phyloP scores from a whole-genome alignment of 1,140 invertebrate genomes.

The Dufourea novaeangliae region DNA sequence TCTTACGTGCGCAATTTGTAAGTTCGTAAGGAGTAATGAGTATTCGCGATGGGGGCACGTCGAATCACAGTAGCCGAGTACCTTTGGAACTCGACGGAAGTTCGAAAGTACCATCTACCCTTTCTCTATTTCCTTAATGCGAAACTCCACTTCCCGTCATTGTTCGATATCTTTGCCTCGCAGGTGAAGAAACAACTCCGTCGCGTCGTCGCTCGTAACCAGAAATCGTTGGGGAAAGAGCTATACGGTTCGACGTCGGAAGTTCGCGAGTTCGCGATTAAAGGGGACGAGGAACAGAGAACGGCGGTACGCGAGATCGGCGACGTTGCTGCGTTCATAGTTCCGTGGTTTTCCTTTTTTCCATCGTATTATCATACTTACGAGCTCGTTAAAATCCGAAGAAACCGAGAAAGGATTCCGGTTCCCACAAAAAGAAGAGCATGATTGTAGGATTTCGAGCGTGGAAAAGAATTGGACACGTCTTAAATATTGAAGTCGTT shows the following conservation, averaged over 20 bases:
- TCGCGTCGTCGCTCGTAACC: slow-evolving; percentile 32
- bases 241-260: slow-evolving; percentile 31
- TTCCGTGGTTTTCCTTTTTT: background rate
- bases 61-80: slow-evolving; percentile 47
- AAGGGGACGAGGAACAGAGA: background rate
- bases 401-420: too few species aligned
- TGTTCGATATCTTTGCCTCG: slow-evolving; percentile 58
- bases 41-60: slow-evolving; percentile 45
- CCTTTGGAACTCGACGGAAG: slow-evolving; percentile 48
- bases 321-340: too few species aligned
- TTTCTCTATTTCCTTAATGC: slow-evolving; percentile 59
- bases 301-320: too few species aligned
- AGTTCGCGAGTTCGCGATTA: slow-evolving; percentile 35
- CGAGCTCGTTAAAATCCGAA: slow-evolving; percentile 2
- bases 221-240: slow-evolving; percentile 40
- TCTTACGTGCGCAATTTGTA: slow-evolving; percentile 59
- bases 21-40: slow-evolving; percentile 59
- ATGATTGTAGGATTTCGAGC: too few species aligned
- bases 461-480: too few species aligned
- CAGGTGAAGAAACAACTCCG: slow-evolving; percentile 44
- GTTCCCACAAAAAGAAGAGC: too few species aligned
- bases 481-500: too few species aligned
- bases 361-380: background rate
- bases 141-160: slow-evolving; percentile 48
- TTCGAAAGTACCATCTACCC: slow-evolving; percentile 51